Percentiles rank a stretch among this genome's conserved stretches.
phyloP scores from a whole-genome alignment of 2,888 invertebrate species.

The Athetis lepigone region DNA sequence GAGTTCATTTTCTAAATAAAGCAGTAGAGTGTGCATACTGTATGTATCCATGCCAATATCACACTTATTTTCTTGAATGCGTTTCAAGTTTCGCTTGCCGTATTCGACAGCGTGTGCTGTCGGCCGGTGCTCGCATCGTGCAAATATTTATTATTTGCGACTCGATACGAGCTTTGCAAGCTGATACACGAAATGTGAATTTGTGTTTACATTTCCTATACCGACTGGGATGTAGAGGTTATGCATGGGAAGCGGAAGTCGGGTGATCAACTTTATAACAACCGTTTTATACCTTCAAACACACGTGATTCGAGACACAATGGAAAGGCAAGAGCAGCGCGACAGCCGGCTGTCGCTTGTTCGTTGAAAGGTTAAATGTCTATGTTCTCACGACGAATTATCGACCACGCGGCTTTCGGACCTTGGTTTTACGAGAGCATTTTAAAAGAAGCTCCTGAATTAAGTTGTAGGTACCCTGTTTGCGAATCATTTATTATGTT shows the following conservation, averaged over 20 bases:
- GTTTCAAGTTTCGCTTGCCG: conserved; percentile 51
- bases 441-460: conserved; percentile 29
- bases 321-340: too few relatives aligned
- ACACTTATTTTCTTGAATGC: conserved; percentile 18
- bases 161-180: conserved; percentile 54
- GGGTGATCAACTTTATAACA: conserved; percentile 3
- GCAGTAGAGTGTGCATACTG: neutral
- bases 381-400: conserved; percentile 7
- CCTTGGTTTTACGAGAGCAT: conserved; percentile 13
- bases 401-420: conserved; percentile 9
- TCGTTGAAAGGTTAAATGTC: too few relatives aligned
- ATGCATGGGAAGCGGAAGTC: conserved; percentile 1
- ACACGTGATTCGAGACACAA: too few relatives aligned
- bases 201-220: conserved; percentile 54
- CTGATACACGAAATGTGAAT: conserved; percentile 49
- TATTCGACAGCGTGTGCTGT: conserved; percentile 51
- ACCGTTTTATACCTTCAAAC: too few relatives aligned
- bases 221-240: conserved; percentile 31
- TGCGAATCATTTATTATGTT: neutral
- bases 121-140: conserved; percentile 46
- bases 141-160: conserved; percentile 67
- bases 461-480: conserved; percentile 5
- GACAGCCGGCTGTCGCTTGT: too few relatives aligned
- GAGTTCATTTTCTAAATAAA: neutral
- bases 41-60: neutral